phyloP scores from a whole-genome alignment of 30 jellyfish, hydroid and myxozoan species.

The Cassiopea xamachana region DNA sequence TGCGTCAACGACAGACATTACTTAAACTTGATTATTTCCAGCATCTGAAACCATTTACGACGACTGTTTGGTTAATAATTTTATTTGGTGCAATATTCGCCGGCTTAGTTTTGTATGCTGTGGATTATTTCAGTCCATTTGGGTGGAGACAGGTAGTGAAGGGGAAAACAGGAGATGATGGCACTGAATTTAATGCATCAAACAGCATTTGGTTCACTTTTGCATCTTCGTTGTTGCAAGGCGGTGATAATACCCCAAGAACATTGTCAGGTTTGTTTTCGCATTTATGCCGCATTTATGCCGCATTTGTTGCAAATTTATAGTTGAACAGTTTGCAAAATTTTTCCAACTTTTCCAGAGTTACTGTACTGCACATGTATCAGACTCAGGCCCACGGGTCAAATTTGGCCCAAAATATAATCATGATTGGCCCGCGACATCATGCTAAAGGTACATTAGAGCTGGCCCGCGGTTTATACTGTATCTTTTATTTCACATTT shows the following conservation, averaged over 20 bases:
- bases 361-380: too few species aligned
- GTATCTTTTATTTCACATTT: too few species aligned
- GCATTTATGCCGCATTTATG: too few species aligned
- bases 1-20: not conserved
- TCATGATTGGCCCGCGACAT: too few species aligned
- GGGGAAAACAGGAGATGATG: constrained; percentile 11
- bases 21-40: constrained; percentile 9
- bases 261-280: constrained; percentile 28
- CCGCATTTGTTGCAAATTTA: too few species aligned
- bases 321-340: too few species aligned
- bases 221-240: constrained; percentile 45
- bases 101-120: constrained; percentile 14
- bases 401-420: too few species aligned
- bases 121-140: constrained; percentile 44
- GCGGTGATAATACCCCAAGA: constrained; percentile 53
- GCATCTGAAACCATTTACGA: constrained; percentile 45
- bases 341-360: too few species aligned
- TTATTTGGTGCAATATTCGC: constrained; percentile 10
- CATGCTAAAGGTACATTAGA: too few species aligned
- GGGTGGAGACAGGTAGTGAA: constrained; percentile 30
- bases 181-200: constrained; percentile 7
- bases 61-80: constrained; percentile 28
- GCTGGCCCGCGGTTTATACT: too few species aligned
- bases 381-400: too few species aligned
- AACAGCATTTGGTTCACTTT: constrained; percentile 50